A percentile compares a stretch with the other conserved stretches of the same genome.
These are phyloP conservation scores for Antennarius striatus DNA, from an alignment of 2,113 vertebrate species.

Conservation along the genomic window DNA sequence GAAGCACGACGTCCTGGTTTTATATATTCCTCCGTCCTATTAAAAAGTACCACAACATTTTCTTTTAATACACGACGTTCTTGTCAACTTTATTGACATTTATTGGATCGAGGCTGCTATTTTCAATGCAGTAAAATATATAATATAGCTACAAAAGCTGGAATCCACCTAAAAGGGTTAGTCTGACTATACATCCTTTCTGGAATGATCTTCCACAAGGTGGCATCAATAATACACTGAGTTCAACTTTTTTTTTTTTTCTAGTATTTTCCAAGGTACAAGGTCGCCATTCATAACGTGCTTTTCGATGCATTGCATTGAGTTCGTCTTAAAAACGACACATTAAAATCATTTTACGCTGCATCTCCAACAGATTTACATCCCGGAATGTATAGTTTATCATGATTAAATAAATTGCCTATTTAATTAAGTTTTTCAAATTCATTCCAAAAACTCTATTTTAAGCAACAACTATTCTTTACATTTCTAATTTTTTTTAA, in stretches of 20 bases:
- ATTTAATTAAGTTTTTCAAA: too few relatives aligned
- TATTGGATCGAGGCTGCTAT: neutral
- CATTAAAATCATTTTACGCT: too few relatives aligned
- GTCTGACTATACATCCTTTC: neutral
- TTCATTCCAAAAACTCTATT: too few relatives aligned
- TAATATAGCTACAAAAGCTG: neutral
- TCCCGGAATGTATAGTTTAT: too few relatives aligned
- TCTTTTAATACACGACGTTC: fast-evolving
- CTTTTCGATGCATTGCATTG: too few relatives aligned
- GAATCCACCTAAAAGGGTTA: neutral
- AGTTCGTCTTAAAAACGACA: too few relatives aligned
- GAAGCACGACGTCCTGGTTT: conserved; percentile 52
- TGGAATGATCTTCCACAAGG: conserved; percentile 26
- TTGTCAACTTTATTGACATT: fast-evolving
- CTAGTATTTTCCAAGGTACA: too few relatives aligned
- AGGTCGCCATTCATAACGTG: too few relatives aligned
- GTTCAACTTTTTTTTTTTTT: neutral
- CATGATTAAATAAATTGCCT: too few relatives aligned
- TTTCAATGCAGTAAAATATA: neutral
- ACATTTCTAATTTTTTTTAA: too few relatives aligned
- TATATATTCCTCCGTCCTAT: conserved; percentile 64
- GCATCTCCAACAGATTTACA: too few relatives aligned
- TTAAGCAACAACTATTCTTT: too few relatives aligned
- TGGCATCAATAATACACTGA: conserved; percentile 22
- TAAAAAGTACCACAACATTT: conserved; percentile 48